phyloP scores from a whole-genome alignment of 2,113 vertebrate genomes.

The Garra rufa region DNA sequence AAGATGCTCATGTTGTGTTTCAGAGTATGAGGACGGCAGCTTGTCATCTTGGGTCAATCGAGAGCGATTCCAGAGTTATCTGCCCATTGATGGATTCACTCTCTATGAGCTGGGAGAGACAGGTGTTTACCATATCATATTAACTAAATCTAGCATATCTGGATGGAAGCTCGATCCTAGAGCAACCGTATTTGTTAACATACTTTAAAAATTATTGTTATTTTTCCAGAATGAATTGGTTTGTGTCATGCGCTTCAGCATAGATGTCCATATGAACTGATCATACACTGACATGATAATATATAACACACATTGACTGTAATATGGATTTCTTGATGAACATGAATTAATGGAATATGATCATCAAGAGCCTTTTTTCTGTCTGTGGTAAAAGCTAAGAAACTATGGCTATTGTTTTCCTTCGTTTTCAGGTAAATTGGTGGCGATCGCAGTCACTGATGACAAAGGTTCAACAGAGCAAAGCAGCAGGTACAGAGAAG shows the following conservation, averaged over 20 bases:
- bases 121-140: no score
- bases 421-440: conserved; percentile 85
- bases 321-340: background rate
- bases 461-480: conserved; percentile 89
- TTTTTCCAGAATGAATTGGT: no score
- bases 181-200: background rate
- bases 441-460: conserved; percentile 92
- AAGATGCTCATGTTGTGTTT: conserved; percentile 36
- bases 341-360: no score
- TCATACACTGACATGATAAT: background rate
- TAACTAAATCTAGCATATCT: no score
- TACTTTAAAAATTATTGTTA: no score
- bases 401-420: background rate
- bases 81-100: conserved; percentile 91
- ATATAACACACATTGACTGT: background rate
- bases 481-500: conserved; percentile 84
- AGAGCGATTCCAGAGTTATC: conserved; percentile 94
- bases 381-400: background rate
- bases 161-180: background rate
- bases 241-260: no score
- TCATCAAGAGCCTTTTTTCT: background rate
- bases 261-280: background rate
- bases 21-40: conserved; percentile 94
- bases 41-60: conserved; percentile 92
- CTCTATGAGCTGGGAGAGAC: conserved; percentile 97